phyloP scores from a whole-genome alignment of 53 echinoderm and acorn worm genomes.

The Antedon mediterranea region DNA sequence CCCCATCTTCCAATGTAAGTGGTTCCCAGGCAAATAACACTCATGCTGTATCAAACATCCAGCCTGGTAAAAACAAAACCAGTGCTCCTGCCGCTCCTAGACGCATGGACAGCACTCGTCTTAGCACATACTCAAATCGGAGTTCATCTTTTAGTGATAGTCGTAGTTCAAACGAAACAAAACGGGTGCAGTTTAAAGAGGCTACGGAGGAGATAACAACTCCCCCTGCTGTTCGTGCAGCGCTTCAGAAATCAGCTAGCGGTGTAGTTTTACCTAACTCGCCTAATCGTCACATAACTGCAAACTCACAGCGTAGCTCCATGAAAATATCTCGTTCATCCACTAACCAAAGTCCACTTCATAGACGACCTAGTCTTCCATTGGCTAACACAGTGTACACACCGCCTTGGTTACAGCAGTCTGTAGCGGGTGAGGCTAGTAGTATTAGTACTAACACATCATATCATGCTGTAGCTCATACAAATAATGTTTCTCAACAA shows the following conservation, averaged over 20 bases:
- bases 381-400: neutral
- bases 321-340: slow-evolving; percentile 15
- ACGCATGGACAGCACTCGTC: slow-evolving; percentile 4
- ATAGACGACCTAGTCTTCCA: neutral
- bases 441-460: neutral
- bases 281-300: slow-evolving; percentile 9
- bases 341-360: slow-evolving; percentile 1
- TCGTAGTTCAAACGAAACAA: slow-evolving; percentile 22
- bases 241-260: slow-evolving; percentile 20
- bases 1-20: slow-evolving; percentile 2
- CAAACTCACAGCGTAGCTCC: slow-evolving; percentile 13
- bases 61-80: neutral
- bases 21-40: neutral
- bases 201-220: slow-evolving; percentile 58
- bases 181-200: slow-evolving; percentile 75
- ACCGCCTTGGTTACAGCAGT: neutral
- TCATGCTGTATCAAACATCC: neutral
- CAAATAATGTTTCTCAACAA: neutral
- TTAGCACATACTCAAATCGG: slow-evolving; percentile 19
- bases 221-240: slow-evolving; percentile 14
- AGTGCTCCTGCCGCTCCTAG: slow-evolving; percentile 5
- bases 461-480: neutral
- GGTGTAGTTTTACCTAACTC: slow-evolving; percentile 26
- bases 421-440: neutral
- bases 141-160: slow-evolving; percentile 24